Evolutionary conservation across 2,797 vertebrate species (phyloP), one percentile per base, ranked within the genome.

Genomic region (Chloroceryle amazona): DNA sequence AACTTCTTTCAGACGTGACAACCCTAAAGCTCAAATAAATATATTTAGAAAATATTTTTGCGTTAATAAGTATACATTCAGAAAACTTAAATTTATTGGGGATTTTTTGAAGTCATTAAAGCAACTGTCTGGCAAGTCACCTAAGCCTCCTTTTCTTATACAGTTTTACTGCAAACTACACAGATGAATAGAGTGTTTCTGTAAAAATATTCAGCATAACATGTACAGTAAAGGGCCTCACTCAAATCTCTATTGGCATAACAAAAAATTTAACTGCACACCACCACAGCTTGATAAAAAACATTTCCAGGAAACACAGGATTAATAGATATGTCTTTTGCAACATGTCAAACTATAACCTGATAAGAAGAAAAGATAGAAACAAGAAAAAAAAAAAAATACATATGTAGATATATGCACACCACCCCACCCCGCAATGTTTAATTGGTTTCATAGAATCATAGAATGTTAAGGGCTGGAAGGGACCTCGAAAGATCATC

Each of bases 371-470:
- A 66, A 70, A 71, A n/a, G 1, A 42, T 3, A 79, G 65, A 78
- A 23, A 10, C 10, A 46, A 51, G 13, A 60, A 57, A 70, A 81
- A 52, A 62, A 2, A 35, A 67, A 57, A 6, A 28, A 25, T 15
- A 13, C 8, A 11, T 44, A 19, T 52, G 31, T 23, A 17, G 6
- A 18, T 28, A 33, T 12, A 17, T 1, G 16, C 5, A 9, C 57
- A 3, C 11, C 9, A 9, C 57, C 4, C 11, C 9, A 51, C 31
- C 3, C 4, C 8, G 0, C 42, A 80, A 19, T 18, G 3, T 68
- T 88, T 47, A 33, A 7, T 11, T 42, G 14, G 6, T 44, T 75
- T 37, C 35, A 10, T 37, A 37, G 35, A 37, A 37, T 37, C 35
- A 37, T 37, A 37, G 35, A 37, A 37, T 37, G 35, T 37, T 37